Evolutionary conservation across 2,888 invertebrate genomes (phyloP).

Genomic region (Myopa tessellatipennis): DNA sequence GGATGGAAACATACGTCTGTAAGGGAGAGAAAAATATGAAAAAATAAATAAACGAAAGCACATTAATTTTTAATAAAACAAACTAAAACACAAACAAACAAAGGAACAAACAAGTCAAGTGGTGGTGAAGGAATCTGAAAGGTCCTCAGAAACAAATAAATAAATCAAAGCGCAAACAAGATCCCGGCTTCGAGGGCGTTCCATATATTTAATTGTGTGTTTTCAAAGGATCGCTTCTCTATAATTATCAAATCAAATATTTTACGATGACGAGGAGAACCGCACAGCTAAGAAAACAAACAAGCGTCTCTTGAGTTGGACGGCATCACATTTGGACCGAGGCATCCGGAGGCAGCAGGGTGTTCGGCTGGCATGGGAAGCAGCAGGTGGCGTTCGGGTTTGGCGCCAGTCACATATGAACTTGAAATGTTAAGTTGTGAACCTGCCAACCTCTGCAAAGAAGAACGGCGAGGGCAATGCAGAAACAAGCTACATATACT

Average conservation of each 20-base stretch:
- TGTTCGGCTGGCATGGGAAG: not conserved
- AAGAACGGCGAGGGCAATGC: not conserved
- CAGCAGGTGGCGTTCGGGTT: conserved; percentile 34
- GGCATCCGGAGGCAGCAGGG: not conserved
- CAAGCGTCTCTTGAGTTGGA: not conserved
- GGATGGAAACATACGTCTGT: conserved; percentile 93
- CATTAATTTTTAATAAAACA: not conserved
- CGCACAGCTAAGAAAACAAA: conserved; percentile 19
- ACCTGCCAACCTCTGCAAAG: not conserved
- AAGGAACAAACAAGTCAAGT: not conserved
- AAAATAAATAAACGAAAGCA: conserved; percentile 1
- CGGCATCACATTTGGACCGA: too few species aligned
- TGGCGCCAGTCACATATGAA: conserved; percentile 17
- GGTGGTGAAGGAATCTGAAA: not conserved
- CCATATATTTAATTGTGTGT: conserved; percentile 35
- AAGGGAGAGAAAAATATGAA: conserved; percentile 32
- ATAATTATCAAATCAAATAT: conserved; percentile 37
- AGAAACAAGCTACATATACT: not conserved
- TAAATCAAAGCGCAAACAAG: conserved; percentile 34
- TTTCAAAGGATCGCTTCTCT: conserved; percentile 26
- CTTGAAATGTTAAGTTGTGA: not conserved
- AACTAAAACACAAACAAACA: not conserved
- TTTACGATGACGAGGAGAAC: conserved; percentile 19
- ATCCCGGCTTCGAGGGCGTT: conserved; percentile 26
- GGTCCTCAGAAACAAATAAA: conserved; percentile 6